A percentile compares a stretch with the other conserved stretches of the same genome.
Evolutionary conservation across 2,113 vertebrate species (phyloP).

Genomic region (Podarcis muralis): DNA sequence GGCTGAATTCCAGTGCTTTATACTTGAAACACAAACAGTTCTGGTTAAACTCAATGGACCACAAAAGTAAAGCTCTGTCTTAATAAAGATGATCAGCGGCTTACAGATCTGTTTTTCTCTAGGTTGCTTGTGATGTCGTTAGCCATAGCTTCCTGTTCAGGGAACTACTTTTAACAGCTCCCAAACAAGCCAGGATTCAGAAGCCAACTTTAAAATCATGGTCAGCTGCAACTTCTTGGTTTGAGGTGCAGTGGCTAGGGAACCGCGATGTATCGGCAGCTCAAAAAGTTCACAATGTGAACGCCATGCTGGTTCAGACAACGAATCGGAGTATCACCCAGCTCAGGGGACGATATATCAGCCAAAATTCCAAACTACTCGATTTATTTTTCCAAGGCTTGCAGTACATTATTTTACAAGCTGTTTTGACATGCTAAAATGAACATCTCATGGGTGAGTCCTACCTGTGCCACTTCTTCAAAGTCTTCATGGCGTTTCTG

Average conservation of each 20-base stretch:
- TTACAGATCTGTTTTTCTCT: neutral
- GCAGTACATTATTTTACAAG: neutral
- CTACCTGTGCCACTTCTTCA: slow-evolving; percentile 97
- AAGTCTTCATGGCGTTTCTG: slow-evolving; percentile 98
- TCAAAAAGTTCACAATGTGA: neutral
- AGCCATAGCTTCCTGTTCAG: no score
- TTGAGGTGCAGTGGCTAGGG: no score
- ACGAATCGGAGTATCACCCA: no score
- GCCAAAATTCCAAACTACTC: neutral
- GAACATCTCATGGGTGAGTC: neutral
- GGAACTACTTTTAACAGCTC: no score
- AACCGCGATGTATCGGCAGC: no score
- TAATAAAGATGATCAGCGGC: neutral
- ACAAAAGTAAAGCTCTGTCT: neutral
- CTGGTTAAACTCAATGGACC: neutral
- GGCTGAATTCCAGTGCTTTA: neutral
- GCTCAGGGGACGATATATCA: no score
- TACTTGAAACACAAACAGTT: neutral
- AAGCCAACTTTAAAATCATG: no score
- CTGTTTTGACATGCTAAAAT: neutral
- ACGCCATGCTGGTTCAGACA: no score
- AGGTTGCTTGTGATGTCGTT: no score
- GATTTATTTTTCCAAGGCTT: no score
- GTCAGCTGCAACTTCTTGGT: no score
- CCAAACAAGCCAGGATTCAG: no score